Conservation (phyloP, 2,888 invertebrate genomes). For the Tholera decimalis region DNA sequence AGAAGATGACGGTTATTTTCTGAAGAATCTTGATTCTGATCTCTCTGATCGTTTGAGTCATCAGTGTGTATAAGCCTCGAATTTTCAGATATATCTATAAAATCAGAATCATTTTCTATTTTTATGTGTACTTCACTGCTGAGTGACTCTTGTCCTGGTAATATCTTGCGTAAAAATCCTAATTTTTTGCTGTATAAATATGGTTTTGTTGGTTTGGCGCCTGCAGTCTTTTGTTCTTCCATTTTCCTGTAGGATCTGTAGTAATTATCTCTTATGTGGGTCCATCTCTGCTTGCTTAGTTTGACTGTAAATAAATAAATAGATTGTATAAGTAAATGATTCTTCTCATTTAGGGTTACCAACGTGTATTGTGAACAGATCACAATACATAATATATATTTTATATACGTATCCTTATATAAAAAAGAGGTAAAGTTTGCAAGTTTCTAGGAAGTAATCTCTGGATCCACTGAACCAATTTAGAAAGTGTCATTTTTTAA, state of each 20-base stretch:
- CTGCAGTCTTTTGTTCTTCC: not conserved
- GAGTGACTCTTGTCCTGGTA: not conserved
- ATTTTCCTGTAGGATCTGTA: slow-evolving; percentile 18
- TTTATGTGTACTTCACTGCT: not conserved
- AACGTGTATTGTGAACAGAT: too few species aligned
- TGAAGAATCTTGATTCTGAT: not conserved
- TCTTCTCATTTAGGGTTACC: too few species aligned
- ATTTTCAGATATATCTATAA: not conserved
- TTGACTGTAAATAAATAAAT: slow-evolving; percentile 16
- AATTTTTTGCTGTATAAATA: slow-evolving; percentile 21
- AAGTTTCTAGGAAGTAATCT: too few species aligned
- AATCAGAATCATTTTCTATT: not conserved
- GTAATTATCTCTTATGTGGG: slow-evolving; percentile 30
- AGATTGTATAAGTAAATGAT: not conserved
- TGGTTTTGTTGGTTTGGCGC: not conserved
- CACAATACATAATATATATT: too few species aligned
- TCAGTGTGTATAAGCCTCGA: too few species aligned
- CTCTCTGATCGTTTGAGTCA: not conserved
- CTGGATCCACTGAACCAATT: too few species aligned
- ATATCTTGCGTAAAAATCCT: slow-evolving; percentile 16
- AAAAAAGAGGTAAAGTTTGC: too few species aligned
- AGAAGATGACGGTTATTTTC: slow-evolving; percentile 12
- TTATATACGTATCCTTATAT: too few species aligned
- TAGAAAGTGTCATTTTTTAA: too few species aligned
- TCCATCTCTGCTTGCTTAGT: slow-evolving; percentile 26